Conservation (phyloP, 2,797 vertebrate species). For the Eospalax fontanierii region DNA sequence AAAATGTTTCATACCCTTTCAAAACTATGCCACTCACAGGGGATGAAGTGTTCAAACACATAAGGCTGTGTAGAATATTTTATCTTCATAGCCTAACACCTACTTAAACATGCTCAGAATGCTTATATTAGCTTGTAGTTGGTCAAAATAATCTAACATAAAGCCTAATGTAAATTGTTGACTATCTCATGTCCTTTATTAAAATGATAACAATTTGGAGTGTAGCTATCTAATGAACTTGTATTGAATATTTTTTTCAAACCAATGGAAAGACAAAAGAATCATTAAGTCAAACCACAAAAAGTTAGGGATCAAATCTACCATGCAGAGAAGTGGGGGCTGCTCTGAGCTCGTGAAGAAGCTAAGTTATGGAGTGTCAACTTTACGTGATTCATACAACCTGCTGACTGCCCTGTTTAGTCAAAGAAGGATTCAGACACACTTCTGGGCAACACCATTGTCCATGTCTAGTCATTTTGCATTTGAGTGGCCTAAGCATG, state of each 20-base stretch:
- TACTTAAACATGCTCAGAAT: background rate
- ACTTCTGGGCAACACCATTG: background rate
- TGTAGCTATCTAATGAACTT: background rate
- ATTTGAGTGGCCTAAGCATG: background rate
- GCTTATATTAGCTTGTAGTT: background rate
- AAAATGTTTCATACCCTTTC: background rate
- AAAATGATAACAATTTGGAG: background rate
- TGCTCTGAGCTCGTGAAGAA: background rate
- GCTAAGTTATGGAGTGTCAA: background rate
- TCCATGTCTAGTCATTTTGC: background rate
- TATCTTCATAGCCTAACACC: background rate
- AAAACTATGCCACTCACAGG: background rate
- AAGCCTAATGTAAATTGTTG: background rate
- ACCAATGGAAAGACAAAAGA: background rate
- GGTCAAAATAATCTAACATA: background rate
- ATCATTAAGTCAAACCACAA: background rate
- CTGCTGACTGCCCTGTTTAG: background rate
- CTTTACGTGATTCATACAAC: background rate
- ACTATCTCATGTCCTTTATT: background rate
- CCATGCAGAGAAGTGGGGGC: background rate
- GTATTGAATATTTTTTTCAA: background rate
- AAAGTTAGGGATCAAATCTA: background rate
- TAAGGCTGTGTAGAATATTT: background rate
- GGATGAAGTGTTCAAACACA: background rate
- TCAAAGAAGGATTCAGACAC: slow-evolving; percentile 24